Evolutionary conservation across 2,113 vertebrate genomes (phyloP).

Genomic region (Aviceda subcristata): DNA sequence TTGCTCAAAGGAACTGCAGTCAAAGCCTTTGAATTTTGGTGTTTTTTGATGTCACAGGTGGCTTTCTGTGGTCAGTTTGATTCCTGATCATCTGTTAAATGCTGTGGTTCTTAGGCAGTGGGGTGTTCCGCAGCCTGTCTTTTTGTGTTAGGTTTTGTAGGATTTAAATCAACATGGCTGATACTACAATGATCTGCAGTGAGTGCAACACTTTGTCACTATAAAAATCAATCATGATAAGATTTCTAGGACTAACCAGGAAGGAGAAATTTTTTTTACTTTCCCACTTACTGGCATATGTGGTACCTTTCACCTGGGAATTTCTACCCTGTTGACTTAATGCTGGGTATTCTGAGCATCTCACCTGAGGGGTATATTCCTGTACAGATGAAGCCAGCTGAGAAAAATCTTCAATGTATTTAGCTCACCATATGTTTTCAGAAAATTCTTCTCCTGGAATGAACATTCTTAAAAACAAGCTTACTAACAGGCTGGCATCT

Average conservation of each 20-base stretch:
- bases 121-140: neutral
- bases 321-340: neutral
- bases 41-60: neutral
- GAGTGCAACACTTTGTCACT: fast-evolving
- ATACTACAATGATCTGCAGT: neutral
- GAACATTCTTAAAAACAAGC: neutral
- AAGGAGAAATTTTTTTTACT: neutral
- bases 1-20: neutral
- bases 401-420: neutral
- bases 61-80: neutral
- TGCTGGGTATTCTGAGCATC: neutral
- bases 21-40: neutral
- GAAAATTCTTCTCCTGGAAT: constrained; percentile 1
- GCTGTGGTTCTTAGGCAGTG: neutral
- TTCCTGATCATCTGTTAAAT: neutral
- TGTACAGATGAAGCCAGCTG: neutral
- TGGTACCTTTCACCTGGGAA: neutral
- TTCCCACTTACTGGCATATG: neutral
- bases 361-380: neutral
- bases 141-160: neutral
- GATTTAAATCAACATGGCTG: neutral
- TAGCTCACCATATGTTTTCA: constrained; percentile 16
- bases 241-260: neutral
- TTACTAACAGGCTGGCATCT: neutral
- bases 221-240: neutral